These are phyloP conservation scores for Himantopus leucocephalus DNA, from an alignment of 2,113 vertebrate genomes.

Conservation along the genomic window DNA sequence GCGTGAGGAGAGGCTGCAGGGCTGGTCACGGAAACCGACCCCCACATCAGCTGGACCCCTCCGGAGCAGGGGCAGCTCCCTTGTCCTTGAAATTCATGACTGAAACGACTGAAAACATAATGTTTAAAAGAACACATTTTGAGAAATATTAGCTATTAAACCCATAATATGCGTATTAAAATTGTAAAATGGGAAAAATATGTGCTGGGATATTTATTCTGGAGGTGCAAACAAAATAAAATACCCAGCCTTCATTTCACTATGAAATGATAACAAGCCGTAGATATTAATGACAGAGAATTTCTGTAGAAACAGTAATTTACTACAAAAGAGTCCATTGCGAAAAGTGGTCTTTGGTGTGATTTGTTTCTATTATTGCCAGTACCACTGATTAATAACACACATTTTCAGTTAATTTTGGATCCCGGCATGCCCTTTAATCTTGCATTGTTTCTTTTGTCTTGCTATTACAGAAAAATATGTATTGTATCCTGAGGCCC, in stretches of 20 bases:
- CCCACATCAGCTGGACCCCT: no score
- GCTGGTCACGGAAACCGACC: background rate
- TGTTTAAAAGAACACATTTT: background rate
- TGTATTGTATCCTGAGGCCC: background rate
- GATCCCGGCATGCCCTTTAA: conserved; percentile 52
- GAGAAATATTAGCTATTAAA: background rate
- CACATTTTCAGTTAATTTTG: conserved; percentile 68
- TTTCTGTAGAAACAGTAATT: conserved; percentile 64
- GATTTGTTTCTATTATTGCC: conserved; percentile 69
- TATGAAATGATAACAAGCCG: conserved; percentile 17
- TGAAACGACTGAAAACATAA: background rate
- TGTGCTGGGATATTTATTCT: background rate
- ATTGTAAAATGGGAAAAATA: background rate
- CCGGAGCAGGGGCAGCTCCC: background rate
- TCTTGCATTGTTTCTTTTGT: conserved; percentile 52
- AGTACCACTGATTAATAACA: conserved; percentile 63
- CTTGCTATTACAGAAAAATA: conserved; percentile 52
- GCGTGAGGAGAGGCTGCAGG: rapidly evolving
- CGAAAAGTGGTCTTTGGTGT: conserved; percentile 26
- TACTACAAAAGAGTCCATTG: background rate
- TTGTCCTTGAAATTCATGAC: background rate
- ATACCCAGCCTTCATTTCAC: background rate
- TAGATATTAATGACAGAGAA: conserved; percentile 47
- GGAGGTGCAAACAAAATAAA: background rate
- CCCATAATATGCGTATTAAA: background rate